Base-by-base conservation (phyloP, 2,113 vertebrate genomes). In the Gila orcuttii region DNA sequence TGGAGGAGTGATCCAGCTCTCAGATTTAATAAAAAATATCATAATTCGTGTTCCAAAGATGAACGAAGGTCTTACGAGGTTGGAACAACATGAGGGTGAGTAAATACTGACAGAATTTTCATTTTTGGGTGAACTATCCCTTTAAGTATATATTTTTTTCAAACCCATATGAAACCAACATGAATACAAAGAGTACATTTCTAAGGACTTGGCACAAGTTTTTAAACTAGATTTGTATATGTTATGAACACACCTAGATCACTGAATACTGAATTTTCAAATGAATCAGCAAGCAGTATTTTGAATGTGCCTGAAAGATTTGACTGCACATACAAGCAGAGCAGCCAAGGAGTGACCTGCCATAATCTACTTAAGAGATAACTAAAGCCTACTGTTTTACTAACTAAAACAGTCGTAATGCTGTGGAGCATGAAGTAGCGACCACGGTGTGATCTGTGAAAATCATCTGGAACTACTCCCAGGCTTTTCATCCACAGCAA, bases 291-390 rank as follows among this genome's bases (percentile, higher is more conserved):
- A 31, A 71, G 6, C 31, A 0, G 33, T 39, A 39, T 71, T 71
- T 39, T 71, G 36, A 69, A 36, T 69, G 36, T 42, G 9, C 9
- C 10, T 23, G 33, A 12, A 19, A 23, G 4, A 42, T 71, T 42
- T 39, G 42, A 71, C 36, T 23, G 19, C 36, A 23, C 4, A 11
- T 39, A 9, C 36, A 42, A 12, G 33, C 69, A 73, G 36, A 73
- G 36, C 10, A 73, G 69, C 21, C 33, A 13, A 45, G 69, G 19
- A 71, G 9, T 36, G 21, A 45, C n/a, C 23, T 74, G 10, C 23
- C 69, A 73, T 45, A 74, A 74, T 74, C 45, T 50, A 25, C 39
- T n/a, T 23, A 13, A 73, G 69, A 21, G 5, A 74, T 74, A 74
- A 74, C 39, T 74, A 74, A 74, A 74, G 42, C 5, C 42, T 42